Percentiles rank a stretch among this genome's conserved stretches.
Conservation (phyloP, 2,113 vertebrate genomes). For the Burhinus oedicnemus region DNA sequence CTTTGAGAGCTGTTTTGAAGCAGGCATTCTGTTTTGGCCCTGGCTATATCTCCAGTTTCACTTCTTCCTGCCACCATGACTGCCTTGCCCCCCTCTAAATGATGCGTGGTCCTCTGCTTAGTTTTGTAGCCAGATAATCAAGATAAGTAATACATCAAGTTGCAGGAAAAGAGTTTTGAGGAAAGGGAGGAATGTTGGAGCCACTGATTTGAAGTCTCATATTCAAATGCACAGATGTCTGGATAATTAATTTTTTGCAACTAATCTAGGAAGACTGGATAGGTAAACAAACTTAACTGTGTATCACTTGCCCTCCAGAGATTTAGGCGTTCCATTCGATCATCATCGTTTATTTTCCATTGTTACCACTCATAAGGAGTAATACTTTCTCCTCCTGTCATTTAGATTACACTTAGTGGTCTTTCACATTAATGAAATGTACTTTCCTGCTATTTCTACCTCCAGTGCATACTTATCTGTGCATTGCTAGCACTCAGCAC, state of each 20-base stretch:
- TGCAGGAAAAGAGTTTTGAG: neutral
- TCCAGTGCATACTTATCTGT: neutral
- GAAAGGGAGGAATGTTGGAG: neutral
- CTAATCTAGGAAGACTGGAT: neutral
- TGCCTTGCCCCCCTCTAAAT: neutral
- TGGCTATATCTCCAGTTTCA: neutral
- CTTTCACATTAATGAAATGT: accelerated
- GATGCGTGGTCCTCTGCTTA: neutral
- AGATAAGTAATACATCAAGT: neutral
- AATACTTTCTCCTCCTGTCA: neutral
- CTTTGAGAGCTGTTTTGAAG: neutral
- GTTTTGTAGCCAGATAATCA: neutral
- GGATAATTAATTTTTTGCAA: neutral
- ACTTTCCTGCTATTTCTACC: neutral
- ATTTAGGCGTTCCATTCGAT: neutral
- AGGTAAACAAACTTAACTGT: neutral
- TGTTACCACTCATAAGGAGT: neutral
- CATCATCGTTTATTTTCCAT: neutral
- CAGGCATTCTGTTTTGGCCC: neutral
- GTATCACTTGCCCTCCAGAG: neutral
- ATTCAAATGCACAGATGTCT: neutral
- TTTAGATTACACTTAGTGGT: neutral
- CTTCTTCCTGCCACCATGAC: neutral
- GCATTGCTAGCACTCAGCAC: neutral
- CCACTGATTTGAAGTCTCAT: neutral